Evolutionary conservation across 2,888 invertebrate species (phyloP).

Genomic region (Drosophila antonietae): DNA sequence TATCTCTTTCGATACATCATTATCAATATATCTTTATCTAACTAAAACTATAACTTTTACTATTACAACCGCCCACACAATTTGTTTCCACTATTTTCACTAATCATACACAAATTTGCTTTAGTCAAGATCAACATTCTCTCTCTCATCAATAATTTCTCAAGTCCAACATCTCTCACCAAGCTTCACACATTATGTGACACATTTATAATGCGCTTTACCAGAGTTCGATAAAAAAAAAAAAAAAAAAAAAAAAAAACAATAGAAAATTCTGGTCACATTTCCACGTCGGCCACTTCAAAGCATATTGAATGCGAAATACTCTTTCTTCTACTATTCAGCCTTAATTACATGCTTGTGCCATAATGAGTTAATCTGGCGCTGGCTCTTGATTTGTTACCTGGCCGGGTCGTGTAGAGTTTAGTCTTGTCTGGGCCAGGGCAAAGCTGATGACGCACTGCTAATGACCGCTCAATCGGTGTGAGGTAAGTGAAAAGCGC

Average conservation of each 20-base stretch:
- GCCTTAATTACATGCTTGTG: conserved; percentile 1
- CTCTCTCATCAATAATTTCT: neutral
- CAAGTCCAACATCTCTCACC: neutral
- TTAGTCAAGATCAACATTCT: neutral
- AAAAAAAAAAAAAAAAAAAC: neutral
- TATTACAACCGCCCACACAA: neutral
- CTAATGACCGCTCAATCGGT: conserved; percentile 37
- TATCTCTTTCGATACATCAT: too few species aligned
- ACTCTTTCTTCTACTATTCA: conserved; percentile 7
- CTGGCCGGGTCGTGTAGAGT: neutral
- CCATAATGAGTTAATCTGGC: conserved; percentile 28
- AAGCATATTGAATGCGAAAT: conserved; percentile 13
- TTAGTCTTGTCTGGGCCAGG: neutral
- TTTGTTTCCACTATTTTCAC: neutral
- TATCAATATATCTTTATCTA: too few species aligned
- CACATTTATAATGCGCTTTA: neutral
- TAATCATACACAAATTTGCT: neutral
- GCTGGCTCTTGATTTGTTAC: conserved; percentile 1
- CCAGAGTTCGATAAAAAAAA: neutral
- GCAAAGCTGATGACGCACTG: conserved; percentile 34
- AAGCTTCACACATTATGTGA: neutral
- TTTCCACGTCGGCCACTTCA: neutral
- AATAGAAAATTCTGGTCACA: conserved; percentile 30
- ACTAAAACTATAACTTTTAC: too few species aligned
- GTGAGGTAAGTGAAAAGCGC: conserved; percentile 47